Evolutionary conservation across 2,797 vertebrate genomes (phyloP), one percentile per base, ranked within the genome.

Genomic region (Micrastur ruficollis): DNA sequence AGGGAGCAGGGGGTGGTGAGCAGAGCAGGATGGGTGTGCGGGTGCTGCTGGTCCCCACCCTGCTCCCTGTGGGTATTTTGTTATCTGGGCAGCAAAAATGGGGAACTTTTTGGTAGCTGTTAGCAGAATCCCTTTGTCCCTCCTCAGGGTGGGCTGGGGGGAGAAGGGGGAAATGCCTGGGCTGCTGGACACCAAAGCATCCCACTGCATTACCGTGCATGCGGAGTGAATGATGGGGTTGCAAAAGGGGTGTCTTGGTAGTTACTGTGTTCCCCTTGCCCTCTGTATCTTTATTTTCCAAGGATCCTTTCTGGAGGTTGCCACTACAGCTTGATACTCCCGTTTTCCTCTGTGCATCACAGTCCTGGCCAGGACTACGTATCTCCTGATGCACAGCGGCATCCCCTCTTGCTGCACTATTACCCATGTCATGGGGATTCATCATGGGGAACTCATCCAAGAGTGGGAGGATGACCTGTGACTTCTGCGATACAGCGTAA

Each of bases 1-100:
- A 98, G 78, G 96, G 70, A 98, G 81, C 58, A 74, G 61, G 32
- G n/a, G 4, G n/a, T 5, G 25, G 36, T 90, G 79, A 95, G 66
- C 55, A 74, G 56, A 26, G 59, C 0, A 0, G 68, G 52, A 27
- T 0, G 8, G n/a, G 49, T 14, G 29, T 26, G 52, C 0, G 1
- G 23, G 3, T 38, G 36, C 66, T 27, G 5, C 8, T 6, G 4
- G 14, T 40, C 13, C 55, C 32, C 34, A 38, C 56, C 38, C 75
- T 14, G 36, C 65, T 82, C 72, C 62, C 80, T 32, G 34, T 2
- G 47, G 23, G 19, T 66, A 1, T 55, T 75, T 47, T 42, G 18
- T 50, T 66, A 47, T 44, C n/a, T 44, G 63, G 38, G 31, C 22
- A 46, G 36, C 2, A 6, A 42, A 68, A 89, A 16, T 2, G 3